Percentiles rank a stretch among this genome's conserved stretches.
Evolutionary conservation across 2,113 vertebrate genomes (phyloP).

Genomic region (Dromiciops gliroides): DNA sequence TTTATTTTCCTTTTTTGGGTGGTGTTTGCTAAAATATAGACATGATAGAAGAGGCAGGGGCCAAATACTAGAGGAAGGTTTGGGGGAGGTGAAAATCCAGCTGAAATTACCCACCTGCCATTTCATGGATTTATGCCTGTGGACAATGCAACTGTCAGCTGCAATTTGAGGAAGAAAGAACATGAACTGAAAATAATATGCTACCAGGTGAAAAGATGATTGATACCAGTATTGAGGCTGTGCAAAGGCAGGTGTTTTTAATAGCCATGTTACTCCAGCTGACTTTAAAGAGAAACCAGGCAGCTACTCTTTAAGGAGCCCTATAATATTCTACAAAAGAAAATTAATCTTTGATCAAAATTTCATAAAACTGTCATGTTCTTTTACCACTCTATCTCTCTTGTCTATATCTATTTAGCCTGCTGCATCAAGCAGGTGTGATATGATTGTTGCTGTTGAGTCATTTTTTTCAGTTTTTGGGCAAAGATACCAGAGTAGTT

Average conservation of each 20-base stretch:
- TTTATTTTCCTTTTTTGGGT: background rate
- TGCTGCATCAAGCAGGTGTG: background rate
- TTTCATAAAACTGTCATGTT: slow-evolving; percentile 37
- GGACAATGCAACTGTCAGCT: background rate
- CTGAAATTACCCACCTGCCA: background rate
- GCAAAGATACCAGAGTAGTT: background rate
- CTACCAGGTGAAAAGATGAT: slow-evolving; percentile 44
- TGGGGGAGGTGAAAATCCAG: background rate
- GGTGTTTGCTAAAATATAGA: background rate
- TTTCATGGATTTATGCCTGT: background rate
- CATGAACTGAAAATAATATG: slow-evolving; percentile 2
- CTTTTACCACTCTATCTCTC: background rate
- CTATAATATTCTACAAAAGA: slow-evolving; percentile 48
- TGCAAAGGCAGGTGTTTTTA: slow-evolving; percentile 52
- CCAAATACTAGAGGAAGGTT: background rate
- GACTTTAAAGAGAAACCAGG: slow-evolving; percentile 57
- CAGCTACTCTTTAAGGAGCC: background rate
- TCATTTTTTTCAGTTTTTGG: background rate
- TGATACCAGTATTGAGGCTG: background rate
- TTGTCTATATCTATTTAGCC: slow-evolving; percentile 44
- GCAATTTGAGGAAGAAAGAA: background rate
- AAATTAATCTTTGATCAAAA: slow-evolving; percentile 60
- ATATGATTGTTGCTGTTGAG: background rate
- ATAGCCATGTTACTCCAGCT: background rate
- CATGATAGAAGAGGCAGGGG: background rate